Conservation (phyloP, 1,140 invertebrate genomes). For the Vanessa tameamea region DNA sequence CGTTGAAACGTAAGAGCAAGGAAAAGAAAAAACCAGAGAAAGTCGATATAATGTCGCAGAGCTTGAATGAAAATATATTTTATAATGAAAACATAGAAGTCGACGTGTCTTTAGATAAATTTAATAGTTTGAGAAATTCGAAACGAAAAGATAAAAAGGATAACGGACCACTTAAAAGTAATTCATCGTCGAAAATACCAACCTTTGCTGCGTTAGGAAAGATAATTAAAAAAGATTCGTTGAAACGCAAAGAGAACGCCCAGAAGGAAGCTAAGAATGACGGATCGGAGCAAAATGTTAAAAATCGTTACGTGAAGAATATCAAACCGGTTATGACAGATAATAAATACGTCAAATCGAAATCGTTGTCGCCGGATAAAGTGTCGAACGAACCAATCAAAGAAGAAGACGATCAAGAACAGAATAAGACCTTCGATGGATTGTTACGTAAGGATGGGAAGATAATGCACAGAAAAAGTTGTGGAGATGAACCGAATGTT, state of each 20-base stretch:
- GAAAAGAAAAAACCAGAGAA: conserved; percentile 73
- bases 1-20: conserved; percentile 71
- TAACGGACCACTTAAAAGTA: conserved; percentile 66
- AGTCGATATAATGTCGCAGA: conserved; percentile 82
- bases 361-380: conserved; percentile 72
- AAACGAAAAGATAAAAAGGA: conserved; percentile 71
- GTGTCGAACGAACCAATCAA: conserved; percentile 55
- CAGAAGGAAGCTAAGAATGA: conserved; percentile 51
- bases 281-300: conserved; percentile 34
- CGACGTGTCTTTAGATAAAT: conserved; percentile 67
- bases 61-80: conserved; percentile 83
- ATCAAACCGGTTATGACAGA: conserved; percentile 58
- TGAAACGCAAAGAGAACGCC: conserved; percentile 64
- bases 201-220: conserved; percentile 76
- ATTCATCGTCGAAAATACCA: conserved; percentile 75
- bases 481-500: conserved; percentile 71
- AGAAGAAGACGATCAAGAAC: conserved; percentile 54
- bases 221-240: conserved; percentile 78
- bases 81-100: conserved; percentile 78
- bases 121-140: conserved; percentile 73
- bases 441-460: conserved; percentile 39
- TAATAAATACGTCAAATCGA: conserved; percentile 75
- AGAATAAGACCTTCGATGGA: conserved; percentile 36
- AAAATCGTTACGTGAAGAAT: conserved; percentile 76
- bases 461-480: conserved; percentile 73